Evolutionary conservation across 2,888 invertebrate species (phyloP).

Genomic region (Leptura quadrifasciata): DNA sequence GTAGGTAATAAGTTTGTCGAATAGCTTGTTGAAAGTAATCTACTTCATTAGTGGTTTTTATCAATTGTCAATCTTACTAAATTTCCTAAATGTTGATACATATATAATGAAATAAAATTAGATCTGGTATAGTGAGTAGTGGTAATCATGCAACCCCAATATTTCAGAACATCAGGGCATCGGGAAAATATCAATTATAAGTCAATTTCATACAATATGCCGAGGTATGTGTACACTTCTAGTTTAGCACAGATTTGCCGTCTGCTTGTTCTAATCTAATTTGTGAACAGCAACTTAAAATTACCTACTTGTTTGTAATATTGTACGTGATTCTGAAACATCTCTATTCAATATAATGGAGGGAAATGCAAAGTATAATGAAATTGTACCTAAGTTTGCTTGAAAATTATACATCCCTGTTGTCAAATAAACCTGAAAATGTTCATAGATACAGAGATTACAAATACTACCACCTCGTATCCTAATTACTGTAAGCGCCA

Average conservation of each 20-base stretch:
- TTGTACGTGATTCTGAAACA: slow-evolving; percentile 36
- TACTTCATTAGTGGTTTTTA: too few species aligned
- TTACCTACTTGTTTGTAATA: slow-evolving; percentile 33
- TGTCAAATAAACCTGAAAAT: slow-evolving; percentile 6
- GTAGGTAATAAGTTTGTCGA: too few species aligned
- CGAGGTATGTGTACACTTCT: not conserved
- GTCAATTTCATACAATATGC: not conserved
- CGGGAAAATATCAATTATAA: too few species aligned
- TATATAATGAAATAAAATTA: too few species aligned
- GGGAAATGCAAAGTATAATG: not conserved
- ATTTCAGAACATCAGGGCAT: too few species aligned
- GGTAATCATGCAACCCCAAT: too few species aligned
- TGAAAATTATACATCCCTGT: slow-evolving; percentile 6
- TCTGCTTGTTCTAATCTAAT: slow-evolving; percentile 35
- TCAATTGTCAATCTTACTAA: too few species aligned
- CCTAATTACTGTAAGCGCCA: not conserved
- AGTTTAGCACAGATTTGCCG: not conserved
- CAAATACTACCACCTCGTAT: not conserved
- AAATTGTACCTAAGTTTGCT: slow-evolving; percentile 19
- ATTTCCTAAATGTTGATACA: too few species aligned
- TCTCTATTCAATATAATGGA: slow-evolving; percentile 11
- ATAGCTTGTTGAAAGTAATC: too few species aligned
- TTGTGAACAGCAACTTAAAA: slow-evolving; percentile 21
- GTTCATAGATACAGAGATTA: not conserved
- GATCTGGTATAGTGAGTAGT: too few species aligned